A percentile compares a stretch with the other conserved stretches of the same genome.
phyloP scores from a whole-genome alignment of 2,888 invertebrate genomes.

The Troides aeacus region DNA sequence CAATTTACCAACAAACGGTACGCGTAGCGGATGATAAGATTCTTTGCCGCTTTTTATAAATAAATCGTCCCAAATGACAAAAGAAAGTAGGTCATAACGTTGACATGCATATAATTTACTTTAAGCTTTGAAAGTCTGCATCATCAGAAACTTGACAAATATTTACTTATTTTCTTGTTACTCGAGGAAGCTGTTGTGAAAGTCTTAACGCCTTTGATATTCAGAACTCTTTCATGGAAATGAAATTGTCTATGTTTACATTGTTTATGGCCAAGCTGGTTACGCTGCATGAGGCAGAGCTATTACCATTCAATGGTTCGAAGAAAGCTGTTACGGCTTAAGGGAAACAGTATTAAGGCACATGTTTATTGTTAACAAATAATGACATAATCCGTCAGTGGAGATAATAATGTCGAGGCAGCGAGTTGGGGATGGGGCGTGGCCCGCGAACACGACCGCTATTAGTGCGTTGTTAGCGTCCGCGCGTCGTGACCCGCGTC shows the following conservation, averaged over 20 bases:
- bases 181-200: background rate
- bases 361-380: constrained; percentile 31
- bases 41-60: constrained; percentile 13
- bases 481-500: constrained; percentile 64
- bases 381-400: constrained; percentile 42
- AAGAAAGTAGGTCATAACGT: constrained; percentile 18
- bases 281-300: constrained; percentile 3
- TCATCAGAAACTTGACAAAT: constrained; percentile 14
- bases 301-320: constrained; percentile 25
- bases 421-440: constrained; percentile 42
- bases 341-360: constrained; percentile 23
- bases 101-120: constrained; percentile 17
- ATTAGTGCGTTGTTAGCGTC: constrained; percentile 72
- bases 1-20: constrained; percentile 20
- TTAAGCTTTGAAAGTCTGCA: constrained; percentile 7
- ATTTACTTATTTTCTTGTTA: constrained; percentile 16
- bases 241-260: no score
- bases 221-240: no score
- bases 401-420: constrained; percentile 55
- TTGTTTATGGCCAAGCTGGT: background rate
- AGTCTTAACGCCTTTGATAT: background rate
- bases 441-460: constrained; percentile 71
- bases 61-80: constrained; percentile 16
- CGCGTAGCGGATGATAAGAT: constrained; percentile 6
- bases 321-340: constrained; percentile 28